Conservation (phyloP, 2,888 invertebrate species). For the Sthenelais limicola region DNA sequence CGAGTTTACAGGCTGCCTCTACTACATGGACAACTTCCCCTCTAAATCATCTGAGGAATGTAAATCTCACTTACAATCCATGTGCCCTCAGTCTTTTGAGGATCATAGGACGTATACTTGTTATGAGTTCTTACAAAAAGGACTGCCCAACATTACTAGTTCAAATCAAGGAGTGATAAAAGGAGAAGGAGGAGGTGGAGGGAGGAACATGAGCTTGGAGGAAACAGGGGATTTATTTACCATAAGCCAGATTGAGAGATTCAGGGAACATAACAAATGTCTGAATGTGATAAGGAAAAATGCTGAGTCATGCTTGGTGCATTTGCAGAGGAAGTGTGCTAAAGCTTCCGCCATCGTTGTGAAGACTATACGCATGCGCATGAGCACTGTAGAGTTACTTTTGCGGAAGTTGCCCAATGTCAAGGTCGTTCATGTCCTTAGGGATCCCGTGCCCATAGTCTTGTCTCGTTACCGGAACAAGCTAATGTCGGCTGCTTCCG, state of each 20-base stretch:
- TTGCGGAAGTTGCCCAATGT: slow-evolving; percentile 18
- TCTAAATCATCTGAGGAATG: slow-evolving; percentile 10
- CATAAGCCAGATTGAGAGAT: neutral
- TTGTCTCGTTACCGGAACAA: slow-evolving; percentile 38
- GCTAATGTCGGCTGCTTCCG: slow-evolving; percentile 28
- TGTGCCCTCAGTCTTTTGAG: slow-evolving; percentile 34
- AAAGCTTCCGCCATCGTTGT: slow-evolving; percentile 14
- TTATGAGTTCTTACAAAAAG: slow-evolving; percentile 22
- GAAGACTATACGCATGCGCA: slow-evolving; percentile 43
- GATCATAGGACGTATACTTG: slow-evolving; percentile 21
- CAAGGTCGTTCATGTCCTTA: slow-evolving; percentile 44
- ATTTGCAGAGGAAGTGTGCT: slow-evolving; percentile 18
- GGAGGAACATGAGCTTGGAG: neutral
- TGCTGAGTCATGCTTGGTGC: slow-evolving; percentile 2
- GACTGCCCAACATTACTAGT: slow-evolving; percentile 1
- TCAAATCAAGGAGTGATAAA: neutral
- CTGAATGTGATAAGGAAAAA: neutral
- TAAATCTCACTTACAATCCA: slow-evolving; percentile 24
- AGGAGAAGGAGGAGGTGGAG: neutral
- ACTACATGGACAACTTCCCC: slow-evolving; percentile 8
- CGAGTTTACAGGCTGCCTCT: slow-evolving; percentile 24
- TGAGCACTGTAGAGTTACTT: slow-evolving; percentile 36
- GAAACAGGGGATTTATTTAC: slow-evolving; percentile 15
- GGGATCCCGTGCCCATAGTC: slow-evolving; percentile 44
- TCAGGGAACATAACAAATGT: slow-evolving; percentile 7